Base-by-base conservation (phyloP, 2,797 vertebrate genomes). In the Perdix hodgsoniae region DNA sequence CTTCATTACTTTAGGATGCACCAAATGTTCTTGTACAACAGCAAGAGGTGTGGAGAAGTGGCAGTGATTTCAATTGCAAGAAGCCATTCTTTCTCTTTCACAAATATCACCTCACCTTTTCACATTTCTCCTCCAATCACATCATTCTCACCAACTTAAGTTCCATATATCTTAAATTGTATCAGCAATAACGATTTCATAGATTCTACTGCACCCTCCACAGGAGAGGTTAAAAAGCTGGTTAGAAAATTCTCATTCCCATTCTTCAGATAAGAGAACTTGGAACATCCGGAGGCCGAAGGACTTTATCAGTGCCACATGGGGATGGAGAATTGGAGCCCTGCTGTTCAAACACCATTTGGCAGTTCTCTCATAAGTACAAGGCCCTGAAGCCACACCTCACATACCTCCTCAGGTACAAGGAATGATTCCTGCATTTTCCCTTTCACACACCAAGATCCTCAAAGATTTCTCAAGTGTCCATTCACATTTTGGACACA, bases 251-350 rank as follows among this genome's bases (percentile, higher is more conserved):
- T 52, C 52, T 83, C 54, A 33, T 11, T 17, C 31, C 70, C 42
- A 26, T 65, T 78, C 47, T 74, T 85, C 89, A 78, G 67, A 44
- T 44, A 67, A 94, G 40, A 82, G 88, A 88, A 90, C 7, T 33
- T 56, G 70, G 39, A 47, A 50, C 40, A 64, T 45, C 24, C 91
- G 65, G 78, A 86, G 91, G 47, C 70, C 86, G 83, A 86, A 83
- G 21, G 47, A 66, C 19, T 83, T 94, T 39, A 64, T 31, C 29
- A 39, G 75, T 59, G 56, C n/a, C 27, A 3, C 26, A 37, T 0
- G 21, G 71, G n/a, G 31, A 54, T 44, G 52, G 4, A 49, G 49
- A 76, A 54, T 10, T 14, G 0, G 39, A 82, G 23, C 59, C 33
- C 60, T 66, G 23, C 50, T 89, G 18, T 67, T 77, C 14, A 89